Evolutionary conservation across 2,113 vertebrate genomes (phyloP).

Genomic region (Labrus mixtus): DNA sequence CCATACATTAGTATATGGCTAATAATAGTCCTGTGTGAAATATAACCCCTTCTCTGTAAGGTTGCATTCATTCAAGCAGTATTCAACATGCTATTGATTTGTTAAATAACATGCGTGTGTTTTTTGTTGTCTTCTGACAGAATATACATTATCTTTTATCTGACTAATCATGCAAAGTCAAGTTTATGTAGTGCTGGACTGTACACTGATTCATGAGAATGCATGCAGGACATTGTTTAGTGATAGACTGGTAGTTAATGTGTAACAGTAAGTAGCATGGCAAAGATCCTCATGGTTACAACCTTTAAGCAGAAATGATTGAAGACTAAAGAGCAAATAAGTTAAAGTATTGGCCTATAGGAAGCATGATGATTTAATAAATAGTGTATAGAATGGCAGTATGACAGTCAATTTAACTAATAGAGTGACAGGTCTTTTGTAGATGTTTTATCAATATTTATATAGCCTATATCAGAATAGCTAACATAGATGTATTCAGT

Average conservation of each 20-base stretch:
- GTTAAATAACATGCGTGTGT: no score
- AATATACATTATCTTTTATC: background rate
- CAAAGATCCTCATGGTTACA: background rate
- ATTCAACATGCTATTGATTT: no score
- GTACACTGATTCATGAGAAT: background rate
- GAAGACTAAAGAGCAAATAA: background rate
- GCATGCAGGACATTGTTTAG: background rate
- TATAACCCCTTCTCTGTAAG: background rate
- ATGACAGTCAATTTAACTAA: no score
- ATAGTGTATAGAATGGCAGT: background rate
- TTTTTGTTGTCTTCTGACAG: no score
- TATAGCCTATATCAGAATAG: no score
- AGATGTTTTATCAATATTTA: no score
- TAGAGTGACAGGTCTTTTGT: no score
- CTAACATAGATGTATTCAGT: no score
- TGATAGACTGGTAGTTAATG: background rate
- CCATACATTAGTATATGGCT: no score
- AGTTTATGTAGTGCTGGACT: background rate
- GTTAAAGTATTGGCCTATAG: background rate
- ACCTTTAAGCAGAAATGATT: background rate
- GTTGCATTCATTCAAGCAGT: no score
- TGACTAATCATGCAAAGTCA: background rate
- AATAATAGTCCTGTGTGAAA: background rate
- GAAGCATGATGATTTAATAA: background rate
- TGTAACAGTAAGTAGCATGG: background rate